A percentile compares a stretch with the other conserved stretches of the same genome.
Evolutionary conservation across 2,113 vertebrate genomes (phyloP).

Genomic region (Cryptomyrus ogoouensis): DNA sequence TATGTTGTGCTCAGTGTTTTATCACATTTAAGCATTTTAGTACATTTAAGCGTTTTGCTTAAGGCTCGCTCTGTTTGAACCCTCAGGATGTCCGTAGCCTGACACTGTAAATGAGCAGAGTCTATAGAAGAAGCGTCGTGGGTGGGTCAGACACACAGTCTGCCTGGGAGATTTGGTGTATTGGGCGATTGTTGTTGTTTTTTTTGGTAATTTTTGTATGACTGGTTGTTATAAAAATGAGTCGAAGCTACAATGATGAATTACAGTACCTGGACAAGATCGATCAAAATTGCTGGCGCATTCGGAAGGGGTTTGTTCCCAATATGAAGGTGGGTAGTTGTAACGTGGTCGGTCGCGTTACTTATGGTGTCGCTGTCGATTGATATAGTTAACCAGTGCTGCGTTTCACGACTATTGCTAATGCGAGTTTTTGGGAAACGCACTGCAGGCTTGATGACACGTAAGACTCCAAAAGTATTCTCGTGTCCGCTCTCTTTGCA

Average conservation of each 20-base stretch:
- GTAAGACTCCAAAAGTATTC: not conserved
- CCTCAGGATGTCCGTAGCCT: not conserved
- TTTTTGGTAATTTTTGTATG: not conserved
- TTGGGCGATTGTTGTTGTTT: not conserved
- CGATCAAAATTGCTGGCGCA: slow-evolving; percentile 80
- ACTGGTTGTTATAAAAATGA: slow-evolving; percentile 61
- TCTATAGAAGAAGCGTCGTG: not conserved
- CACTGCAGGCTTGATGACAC: not conserved
- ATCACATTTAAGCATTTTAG: not conserved
- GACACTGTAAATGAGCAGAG: not conserved
- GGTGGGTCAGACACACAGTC: not conserved
- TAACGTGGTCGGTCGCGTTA: slow-evolving; percentile 5
- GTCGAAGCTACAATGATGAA: slow-evolving; percentile 92
- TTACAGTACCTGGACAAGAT: slow-evolving; percentile 88
- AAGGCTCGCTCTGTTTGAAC: not conserved
- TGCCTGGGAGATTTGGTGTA: not conserved
- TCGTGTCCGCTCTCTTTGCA: not conserved
- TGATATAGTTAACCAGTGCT: not conserved
- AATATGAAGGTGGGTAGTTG: slow-evolving; percentile 81
- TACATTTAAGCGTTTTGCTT: not conserved
- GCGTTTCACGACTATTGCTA: not conserved
- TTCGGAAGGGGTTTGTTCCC: slow-evolving; percentile 92
- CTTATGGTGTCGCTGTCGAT: not conserved
- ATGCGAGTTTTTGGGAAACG: not conserved
- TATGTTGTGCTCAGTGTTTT: not conserved